Evolutionary conservation across 2,888 invertebrate species (phyloP).

Genomic region (Pardosa pseudoannulata): DNA sequence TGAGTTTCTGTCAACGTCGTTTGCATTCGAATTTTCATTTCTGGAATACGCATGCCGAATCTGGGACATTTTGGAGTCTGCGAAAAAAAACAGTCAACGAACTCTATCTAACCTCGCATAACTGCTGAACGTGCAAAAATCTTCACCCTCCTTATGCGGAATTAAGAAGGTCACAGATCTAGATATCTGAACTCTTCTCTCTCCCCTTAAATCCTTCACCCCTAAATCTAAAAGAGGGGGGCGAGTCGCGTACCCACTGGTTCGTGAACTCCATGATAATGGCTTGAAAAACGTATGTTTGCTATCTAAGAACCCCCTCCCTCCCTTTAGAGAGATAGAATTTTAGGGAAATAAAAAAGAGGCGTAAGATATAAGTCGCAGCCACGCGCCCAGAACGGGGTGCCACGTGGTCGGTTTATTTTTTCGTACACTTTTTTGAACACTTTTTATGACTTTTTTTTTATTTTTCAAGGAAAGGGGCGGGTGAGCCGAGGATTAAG

Average conservation of each 20-base stretch:
- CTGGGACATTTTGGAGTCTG: too few species aligned
- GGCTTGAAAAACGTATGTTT: constrained; percentile 61
- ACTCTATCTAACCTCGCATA: background rate
- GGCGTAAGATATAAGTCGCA: constrained; percentile 28
- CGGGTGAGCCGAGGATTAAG: background rate
- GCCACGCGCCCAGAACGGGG: constrained; percentile 47
- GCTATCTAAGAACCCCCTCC: constrained; percentile 41
- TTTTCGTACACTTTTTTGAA: background rate
- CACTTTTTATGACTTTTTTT: background rate
- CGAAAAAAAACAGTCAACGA: background rate
- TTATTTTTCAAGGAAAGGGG: constrained; percentile 1
- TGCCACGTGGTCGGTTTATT: constrained; percentile 45
- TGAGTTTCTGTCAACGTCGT: too few species aligned
- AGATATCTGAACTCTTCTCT: constrained; percentile 20
- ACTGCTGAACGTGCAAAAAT: constrained; percentile 5
- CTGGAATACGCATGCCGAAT: too few species aligned
- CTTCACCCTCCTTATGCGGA: background rate
- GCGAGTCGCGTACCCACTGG: constrained; percentile 35
- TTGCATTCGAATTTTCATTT: too few species aligned
- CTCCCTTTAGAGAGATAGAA: constrained; percentile 30
- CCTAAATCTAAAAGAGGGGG: background rate
- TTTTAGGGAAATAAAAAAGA: constrained; percentile 32
- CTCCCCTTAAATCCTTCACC: constrained; percentile 13
- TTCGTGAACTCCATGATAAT: constrained; percentile 65
- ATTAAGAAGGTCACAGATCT: constrained; percentile 35